Conservation (phyloP, 2,888 invertebrate species). For the Miltochrista miniata region DNA sequence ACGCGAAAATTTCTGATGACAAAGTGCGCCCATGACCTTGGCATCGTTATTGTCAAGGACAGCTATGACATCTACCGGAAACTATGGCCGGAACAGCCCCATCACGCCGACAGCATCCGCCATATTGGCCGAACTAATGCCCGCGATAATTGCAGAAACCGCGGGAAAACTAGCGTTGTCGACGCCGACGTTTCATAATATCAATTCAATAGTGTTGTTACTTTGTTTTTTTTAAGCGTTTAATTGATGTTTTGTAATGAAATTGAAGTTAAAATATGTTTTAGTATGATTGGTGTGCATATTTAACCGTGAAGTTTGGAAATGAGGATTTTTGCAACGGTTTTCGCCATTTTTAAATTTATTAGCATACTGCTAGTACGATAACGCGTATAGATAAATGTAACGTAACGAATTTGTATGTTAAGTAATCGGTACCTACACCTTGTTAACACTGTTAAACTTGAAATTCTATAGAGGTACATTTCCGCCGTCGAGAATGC, state of each 20-base stretch:
- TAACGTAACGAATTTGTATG: background rate
- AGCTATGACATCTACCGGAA: conserved; percentile 43
- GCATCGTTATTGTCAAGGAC: conserved; percentile 54
- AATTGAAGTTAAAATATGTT: conserved; percentile 25
- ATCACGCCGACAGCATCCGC: conserved; percentile 50
- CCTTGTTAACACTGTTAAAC: background rate
- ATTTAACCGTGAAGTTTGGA: conserved; percentile 30
- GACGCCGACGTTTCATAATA: conserved; percentile 29
- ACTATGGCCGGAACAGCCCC: conserved; percentile 54
- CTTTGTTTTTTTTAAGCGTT: conserved; percentile 18
- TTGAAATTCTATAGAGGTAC: background rate
- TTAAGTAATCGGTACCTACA: background rate
- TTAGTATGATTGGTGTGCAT: conserved; percentile 30
- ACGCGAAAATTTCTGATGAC: conserved; percentile 36
- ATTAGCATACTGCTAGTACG: conserved; percentile 11
- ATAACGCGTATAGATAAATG: conserved; percentile 7
- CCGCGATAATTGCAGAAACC: conserved; percentile 37
- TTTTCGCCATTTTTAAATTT: conserved; percentile 22
- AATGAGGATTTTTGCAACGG: conserved; percentile 28
- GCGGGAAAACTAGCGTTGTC: conserved; percentile 44
- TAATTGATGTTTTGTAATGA: conserved; percentile 36
- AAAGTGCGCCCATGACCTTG: conserved; percentile 48
- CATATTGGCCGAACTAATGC: conserved; percentile 40
- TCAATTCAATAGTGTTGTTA: conserved; percentile 22
- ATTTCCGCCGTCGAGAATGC: conserved; percentile 10